A percentile compares a stretch with the other conserved stretches of the same genome.
phyloP scores from a whole-genome alignment of 2,888 invertebrate genomes.

The Pristionchus maxplancki region DNA sequence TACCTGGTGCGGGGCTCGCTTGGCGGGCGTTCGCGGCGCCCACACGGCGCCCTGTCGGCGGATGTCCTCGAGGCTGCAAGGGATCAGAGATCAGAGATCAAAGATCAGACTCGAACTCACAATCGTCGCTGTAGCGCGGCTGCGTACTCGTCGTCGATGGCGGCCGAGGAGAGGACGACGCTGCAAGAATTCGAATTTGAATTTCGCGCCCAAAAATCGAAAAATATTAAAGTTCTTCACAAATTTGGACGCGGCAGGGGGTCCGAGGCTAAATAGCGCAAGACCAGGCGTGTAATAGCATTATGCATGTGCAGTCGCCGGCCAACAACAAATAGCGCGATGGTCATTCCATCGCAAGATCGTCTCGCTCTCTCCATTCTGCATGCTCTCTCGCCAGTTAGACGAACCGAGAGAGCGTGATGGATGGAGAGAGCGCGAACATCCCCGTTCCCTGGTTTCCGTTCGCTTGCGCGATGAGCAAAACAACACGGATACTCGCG shows the following conservation, averaged over 20 bases:
- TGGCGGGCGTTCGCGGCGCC: constrained; percentile 35
- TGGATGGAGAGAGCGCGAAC: no score
- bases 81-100: neutral
- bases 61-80: constrained; percentile 29
- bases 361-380: no score
- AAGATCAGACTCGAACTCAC: neutral
- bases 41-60: constrained; percentile 38
- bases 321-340: neutral
- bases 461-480: neutral
- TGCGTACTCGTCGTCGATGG: constrained; percentile 35
- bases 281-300: neutral
- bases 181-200: neutral
- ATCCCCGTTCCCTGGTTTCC: neutral
- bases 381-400: no score
- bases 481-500: neutral
- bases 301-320: neutral
- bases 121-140: constrained; percentile 44
- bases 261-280: neutral
- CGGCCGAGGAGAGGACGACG: constrained; percentile 1
- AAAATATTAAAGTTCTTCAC: neutral
- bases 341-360: neutral
- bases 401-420: no score
- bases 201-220: neutral
- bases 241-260: constrained; percentile 20
- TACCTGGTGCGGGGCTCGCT: constrained; percentile 54